Base-by-base conservation (phyloP, 1,140 invertebrate species). In the Parapsyche elsis region DNA sequence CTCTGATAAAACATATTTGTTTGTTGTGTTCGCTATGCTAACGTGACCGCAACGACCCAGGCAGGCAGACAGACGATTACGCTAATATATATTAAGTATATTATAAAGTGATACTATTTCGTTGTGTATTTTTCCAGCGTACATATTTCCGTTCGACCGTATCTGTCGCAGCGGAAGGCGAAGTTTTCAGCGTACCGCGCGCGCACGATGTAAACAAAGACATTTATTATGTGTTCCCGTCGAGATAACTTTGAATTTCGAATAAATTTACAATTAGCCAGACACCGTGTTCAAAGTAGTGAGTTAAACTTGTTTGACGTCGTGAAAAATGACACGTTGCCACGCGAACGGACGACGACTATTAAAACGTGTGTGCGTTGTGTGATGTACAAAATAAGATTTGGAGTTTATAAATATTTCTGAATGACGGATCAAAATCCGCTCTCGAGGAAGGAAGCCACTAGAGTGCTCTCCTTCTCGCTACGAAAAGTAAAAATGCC, bases 191-290 rank as follows among this genome's bases (percentile, higher is more conserved):
- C 9, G 16, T 21, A 61, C 57, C 16, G 1, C 14, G 16, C 16
- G 49, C 45, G 9, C 16, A 19, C 12, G 49, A 16, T 21, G 57
- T 61, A 61, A 61, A 61, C 57, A 61, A 61, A 61, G 57, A 61
- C 57, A 61, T 61, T 61, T 61, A 61, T 61, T 61, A 61, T 61
- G 57, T 61, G 57, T 61, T 61, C 16, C 9, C 57, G 14, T 61
- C 57, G 9, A 61, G 57, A 61, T 61, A 61, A 61, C 57, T 61
- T 21, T 21, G 57, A 19, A 61, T 61, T 61, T 61, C 57, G 57
- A 61, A 61, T 61, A 61, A 61, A 61, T 61, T 61, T 61, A 61
- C 57, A 61, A 61, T 61, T 61, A 61, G 16, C 57, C 57, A 61
- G 57, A 61, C 57, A 21, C 21, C 57, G 57, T 21, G 14, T 61